Evolutionary conservation across 2,888 invertebrate genomes (phyloP), one percentile per base, ranked within the genome.

Genomic region (Nymphalis polychloros): DNA sequence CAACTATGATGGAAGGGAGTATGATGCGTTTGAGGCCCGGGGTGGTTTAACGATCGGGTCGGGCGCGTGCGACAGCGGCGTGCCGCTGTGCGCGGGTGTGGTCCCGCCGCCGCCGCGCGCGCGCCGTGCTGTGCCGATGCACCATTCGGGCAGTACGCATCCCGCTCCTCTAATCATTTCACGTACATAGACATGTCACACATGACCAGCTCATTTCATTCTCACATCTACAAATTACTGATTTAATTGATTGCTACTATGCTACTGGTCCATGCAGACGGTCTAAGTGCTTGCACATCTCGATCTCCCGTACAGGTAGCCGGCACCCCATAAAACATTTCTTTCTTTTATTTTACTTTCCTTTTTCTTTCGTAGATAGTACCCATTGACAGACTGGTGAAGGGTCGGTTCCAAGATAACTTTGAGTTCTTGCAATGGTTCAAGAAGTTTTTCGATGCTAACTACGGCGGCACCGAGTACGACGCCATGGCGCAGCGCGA

Each of bases 381-480:
- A 86, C 96, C 97, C 79, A 97, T 98, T 87, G 98, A 98, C 94
- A 96, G 94, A 93, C 95, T 99, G 94, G 97, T 98, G 90, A 99
- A 98, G 94, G 98, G 98, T 90, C 96, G 98, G 82, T 99, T 99
- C 94, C 99, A 99, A 95, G 99, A 99, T 94, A 99, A 99, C 94
- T 99, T 99, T 95, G 99, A 99, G 93, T 99, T 99, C 94, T 96
- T 99, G 82, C 99, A 99, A 94, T 99, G 99, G 99, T 99, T 99
- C 95, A 99, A 99, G 95, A 98, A 98, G 92, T 99, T 99, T 94
- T 99, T 98, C 93, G 99, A 99, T 93, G 98, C 98, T 82, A 99
- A 99, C 94, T 98, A 98, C 94, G 96, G 97, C 89, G 98, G 98
- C 86, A 94, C 95, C 84, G 97, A 98, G 76, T 99, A 99, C 92